Base-by-base conservation (phyloP, 92 coral and sea anemone species). In the Zoanthus solanderi region DNA sequence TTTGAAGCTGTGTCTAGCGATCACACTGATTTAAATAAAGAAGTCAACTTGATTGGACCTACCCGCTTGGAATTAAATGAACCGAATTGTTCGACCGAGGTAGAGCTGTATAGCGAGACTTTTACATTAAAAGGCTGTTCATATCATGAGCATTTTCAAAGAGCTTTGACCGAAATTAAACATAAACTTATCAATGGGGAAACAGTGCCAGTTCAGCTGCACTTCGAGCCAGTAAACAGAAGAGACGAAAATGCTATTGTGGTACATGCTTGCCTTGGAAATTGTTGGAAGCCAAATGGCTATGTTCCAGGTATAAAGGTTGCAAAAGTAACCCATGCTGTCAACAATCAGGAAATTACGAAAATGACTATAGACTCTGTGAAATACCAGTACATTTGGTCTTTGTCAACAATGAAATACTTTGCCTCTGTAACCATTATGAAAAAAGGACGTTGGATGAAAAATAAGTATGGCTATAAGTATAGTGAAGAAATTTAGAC, bases 231-330 rank as follows among this genome's bases (percentile, higher is more conserved):
- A 15, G 57, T 84, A 10, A 92, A 92, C 81, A 79, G 30, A 74
- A 31, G 93, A 75, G 93, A 92, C 47, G 93, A 90, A 69, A 92
- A 92, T 87, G 93, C 95, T 0, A 83, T 92, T 50, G 79, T 90
- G 44, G 93, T 92, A n/a, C 86, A 79, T 17, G 89, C 88, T 29
- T 68, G 72, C 60, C 72, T 42, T 52, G 72, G 80, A 30, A 45
- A 75, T 52, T 2, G 74, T 0, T 72, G 75, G 83, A 47, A 87
- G 71, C 91, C 92, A 48, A 77, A 87, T 7, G 92, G 94, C 2
- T 92, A 87, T 66, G 61, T 88, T 30, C 94, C 94, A 14, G 90
- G 77, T 12, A 16, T 32, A 3, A 91, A 84, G 75, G 78, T 91
- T 45, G 78, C 87, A 53, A 91, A 91, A 80, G 89, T 84, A 9